A percentile compares a stretch with the other conserved stretches of the same genome.
Conservation (phyloP, 2,113 vertebrate genomes). For the Periophthalmus modestus region DNA sequence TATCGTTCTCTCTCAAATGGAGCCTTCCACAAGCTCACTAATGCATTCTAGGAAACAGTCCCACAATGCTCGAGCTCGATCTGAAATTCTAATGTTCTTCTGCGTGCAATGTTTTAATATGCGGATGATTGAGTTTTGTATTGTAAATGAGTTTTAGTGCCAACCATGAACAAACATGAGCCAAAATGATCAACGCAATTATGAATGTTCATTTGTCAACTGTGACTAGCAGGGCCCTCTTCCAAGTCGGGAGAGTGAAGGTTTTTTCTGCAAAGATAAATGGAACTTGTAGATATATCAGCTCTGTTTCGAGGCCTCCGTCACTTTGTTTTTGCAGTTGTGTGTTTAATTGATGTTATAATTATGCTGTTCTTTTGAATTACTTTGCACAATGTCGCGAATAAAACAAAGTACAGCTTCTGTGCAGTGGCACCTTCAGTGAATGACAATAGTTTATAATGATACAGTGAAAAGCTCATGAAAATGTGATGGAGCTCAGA, state of each 20-base stretch:
- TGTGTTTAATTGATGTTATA: not conserved
- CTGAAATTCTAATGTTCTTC: conserved; percentile 21
- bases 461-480: too few relatives aligned
- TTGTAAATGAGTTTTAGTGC: conserved; percentile 42
- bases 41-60: conserved; percentile 19
- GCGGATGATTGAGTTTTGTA: conserved; percentile 38
- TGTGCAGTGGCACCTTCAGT: too few relatives aligned
- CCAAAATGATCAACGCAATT: conserved; percentile 57
- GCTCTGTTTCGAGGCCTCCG: not conserved
- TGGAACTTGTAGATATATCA: not conserved
- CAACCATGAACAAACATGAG: conserved; percentile 43
- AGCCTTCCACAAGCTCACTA: not conserved
- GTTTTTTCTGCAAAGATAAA: conserved; percentile 21
- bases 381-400: not conserved
- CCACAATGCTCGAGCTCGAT: conserved; percentile 17
- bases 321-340: not conserved
- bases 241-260: conserved; percentile 36
- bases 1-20: not conserved
- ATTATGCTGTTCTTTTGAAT: not conserved
- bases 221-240: conserved; percentile 24
- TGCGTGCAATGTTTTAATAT: conserved; percentile 20
- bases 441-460: too few relatives aligned
- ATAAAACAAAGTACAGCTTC: too few relatives aligned
- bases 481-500: too few relatives aligned
- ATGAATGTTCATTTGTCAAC: conserved; percentile 53